Evolutionary conservation across 2,888 invertebrate species (phyloP).

Genomic region (Drosophila robusta): DNA sequence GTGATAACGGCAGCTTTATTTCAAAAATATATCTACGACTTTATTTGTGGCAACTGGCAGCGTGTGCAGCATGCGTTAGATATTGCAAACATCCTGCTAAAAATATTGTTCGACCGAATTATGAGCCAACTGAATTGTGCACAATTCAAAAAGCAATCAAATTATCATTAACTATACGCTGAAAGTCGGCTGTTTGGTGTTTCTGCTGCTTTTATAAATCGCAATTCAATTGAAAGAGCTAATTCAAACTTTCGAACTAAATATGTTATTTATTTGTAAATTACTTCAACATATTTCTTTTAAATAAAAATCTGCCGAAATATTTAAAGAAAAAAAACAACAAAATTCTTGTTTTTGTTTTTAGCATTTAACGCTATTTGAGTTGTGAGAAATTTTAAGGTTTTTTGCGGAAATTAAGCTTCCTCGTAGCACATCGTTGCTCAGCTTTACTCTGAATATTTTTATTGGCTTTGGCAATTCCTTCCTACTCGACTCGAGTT

Average conservation of each 20-base stretch:
- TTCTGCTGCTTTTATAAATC: background rate
- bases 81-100: background rate
- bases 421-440: too few relatives aligned
- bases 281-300: background rate
- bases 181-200: background rate
- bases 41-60: conserved; percentile 51
- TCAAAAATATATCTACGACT: conserved; percentile 63
- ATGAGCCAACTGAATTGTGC: conserved; percentile 40
- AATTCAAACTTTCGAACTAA: background rate
- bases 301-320: background rate
- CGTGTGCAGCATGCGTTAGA: conserved; percentile 22
- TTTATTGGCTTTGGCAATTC: too few relatives aligned
- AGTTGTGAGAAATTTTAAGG: too few relatives aligned
- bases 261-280: too few relatives aligned
- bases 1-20: conserved; percentile 74
- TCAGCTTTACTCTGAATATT: too few relatives aligned
- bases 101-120: conserved; percentile 13
- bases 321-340: background rate
- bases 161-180: conserved; percentile 26
- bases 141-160: conserved; percentile 46
- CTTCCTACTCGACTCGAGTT: too few relatives aligned
- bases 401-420: too few relatives aligned
- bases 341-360: too few relatives aligned
- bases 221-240: conserved; percentile 7
- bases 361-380: too few relatives aligned